These are phyloP conservation scores for Oophaga pumilio DNA, from an alignment of 2,113 vertebrate species.

Conservation along the genomic window DNA sequence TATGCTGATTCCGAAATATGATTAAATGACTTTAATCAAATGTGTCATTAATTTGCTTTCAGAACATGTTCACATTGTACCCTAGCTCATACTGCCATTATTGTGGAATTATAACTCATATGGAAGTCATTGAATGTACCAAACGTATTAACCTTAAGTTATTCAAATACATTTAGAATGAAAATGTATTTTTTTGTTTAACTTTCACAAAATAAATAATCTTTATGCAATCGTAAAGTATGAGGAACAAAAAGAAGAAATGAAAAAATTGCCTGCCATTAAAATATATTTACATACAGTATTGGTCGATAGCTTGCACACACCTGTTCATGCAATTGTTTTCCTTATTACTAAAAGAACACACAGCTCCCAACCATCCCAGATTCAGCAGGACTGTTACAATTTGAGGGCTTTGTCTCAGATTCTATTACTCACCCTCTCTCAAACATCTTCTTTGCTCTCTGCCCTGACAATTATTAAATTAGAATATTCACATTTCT, in stretches of 20 bases:
- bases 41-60: not conserved
- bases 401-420: no score
- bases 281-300: not conserved
- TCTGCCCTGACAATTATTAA: no score
- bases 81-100: slow-evolving; percentile 3
- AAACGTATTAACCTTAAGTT: not conserved
- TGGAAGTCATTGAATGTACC: slow-evolving; percentile 5
- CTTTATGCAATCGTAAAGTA: not conserved
- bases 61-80: slow-evolving; percentile 5
- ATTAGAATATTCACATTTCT: no score
- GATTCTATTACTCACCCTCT: no score
- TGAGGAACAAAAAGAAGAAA: not conserved
- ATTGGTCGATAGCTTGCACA: no score
- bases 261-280: not conserved
- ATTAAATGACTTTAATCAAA: slow-evolving; percentile 2
- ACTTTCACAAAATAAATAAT: not conserved
- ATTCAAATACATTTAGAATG: not conserved
- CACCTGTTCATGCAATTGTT: no score
- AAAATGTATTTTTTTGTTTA: not conserved
- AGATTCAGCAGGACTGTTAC: no score
- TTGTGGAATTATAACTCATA: slow-evolving; percentile 13
- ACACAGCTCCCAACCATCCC: no score
- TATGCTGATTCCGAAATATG: not conserved
- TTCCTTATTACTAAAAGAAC: no score
- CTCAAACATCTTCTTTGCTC: no score